Base-by-base conservation (phyloP, 1,140 invertebrate species). In the Drosophila pectinifera region DNA sequence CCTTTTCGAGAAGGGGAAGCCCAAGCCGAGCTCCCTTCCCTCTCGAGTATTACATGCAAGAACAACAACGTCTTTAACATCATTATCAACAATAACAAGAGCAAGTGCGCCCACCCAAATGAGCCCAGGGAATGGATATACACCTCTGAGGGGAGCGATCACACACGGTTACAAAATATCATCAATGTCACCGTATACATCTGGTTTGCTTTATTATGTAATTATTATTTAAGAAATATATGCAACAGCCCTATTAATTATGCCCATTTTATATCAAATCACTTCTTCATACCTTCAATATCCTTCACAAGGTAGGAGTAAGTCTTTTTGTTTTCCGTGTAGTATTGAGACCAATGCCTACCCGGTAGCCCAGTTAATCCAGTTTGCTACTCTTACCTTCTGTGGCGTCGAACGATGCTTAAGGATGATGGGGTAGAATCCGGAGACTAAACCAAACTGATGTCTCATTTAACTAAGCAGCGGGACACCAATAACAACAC, bases 401-500 rank as follows among this genome's bases (percentile, higher is more conserved):
- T 4, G 31, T 2, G 26, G 3, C 26, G 26, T 7, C 26, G 24
- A 18, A 7, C 16, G 46, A 49, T 48, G 38, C 38, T 31, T 24
- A 53, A 20, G 26, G 42, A 26, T 49, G 51, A 55, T 65, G 24
- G 63, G 36, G 39, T 20, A 43, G 39, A 63, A 20, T 39, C 31
- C 53, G 43, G 11, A 13, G 45, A 51, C 36, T 68, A 65, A 68
- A 22, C 56, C 65, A 75, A 70, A 72, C 64, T 88, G 83, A 88
- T 88, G 84, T 89, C 83, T 88, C 84, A 89, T 86, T 86, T 86
- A 88, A 73, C 79, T 88, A 86, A 86, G 83, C 83, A 79, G 83
- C 83, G 75, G 82, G 74, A 64, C 38, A 68, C 75, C 74, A 69
- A 45, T 41, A 53, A 48, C 53, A 64, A 49, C 57, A 45, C 48